Base-by-base conservation (phyloP, 2,113 vertebrate genomes). In the Gavialis gangeticus region DNA sequence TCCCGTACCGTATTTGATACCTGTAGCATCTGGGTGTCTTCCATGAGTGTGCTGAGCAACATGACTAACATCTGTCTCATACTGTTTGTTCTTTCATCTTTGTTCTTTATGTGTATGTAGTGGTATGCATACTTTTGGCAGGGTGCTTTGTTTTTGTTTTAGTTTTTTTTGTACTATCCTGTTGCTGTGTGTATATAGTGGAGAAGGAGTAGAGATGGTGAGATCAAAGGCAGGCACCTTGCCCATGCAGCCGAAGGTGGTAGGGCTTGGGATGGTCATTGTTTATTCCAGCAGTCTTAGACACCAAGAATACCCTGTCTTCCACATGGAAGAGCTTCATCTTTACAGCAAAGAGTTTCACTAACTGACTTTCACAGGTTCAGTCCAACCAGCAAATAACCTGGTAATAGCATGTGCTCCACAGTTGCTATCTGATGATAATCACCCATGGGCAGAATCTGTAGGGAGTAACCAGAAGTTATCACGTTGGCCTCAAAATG, bases 61-160 rank as follows among this genome's bases (percentile, higher is more conserved):
- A 0, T 94, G 94, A 95, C 94, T 94, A 95, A 96, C 82, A 95
- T 87, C 90, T 96, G 89, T 64, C 30, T 34, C 10, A 34, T 30
- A n/a, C 27, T 96, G 95, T 96, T 97, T 97, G 84, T 83, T 94
- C 73, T 92, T 95, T 80, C 57, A 58, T 84, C 34, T 58, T 46
- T 46, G 46, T 46, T 56, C 93, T 92, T 64, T 58, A 93, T 64
- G 69, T 60, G 63, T 87, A 85, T 79, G 62, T 82, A 63, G 60
- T 94, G 78, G 93, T 92, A 75, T 92, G 75, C 90, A 91, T 96
- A 93, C 75, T 89, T 92, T 64, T 3, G 24, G 89, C 87, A 59
- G 46, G 6, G n/a, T 79, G 82, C 57, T 91, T 87, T 75, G 63
- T 5, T 84, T 90, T 77, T 71, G 67, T 37, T 71, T 34, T 22